Evolutionary conservation across 2,113 vertebrate species (phyloP).

Genomic region (Carassius auratus): DNA sequence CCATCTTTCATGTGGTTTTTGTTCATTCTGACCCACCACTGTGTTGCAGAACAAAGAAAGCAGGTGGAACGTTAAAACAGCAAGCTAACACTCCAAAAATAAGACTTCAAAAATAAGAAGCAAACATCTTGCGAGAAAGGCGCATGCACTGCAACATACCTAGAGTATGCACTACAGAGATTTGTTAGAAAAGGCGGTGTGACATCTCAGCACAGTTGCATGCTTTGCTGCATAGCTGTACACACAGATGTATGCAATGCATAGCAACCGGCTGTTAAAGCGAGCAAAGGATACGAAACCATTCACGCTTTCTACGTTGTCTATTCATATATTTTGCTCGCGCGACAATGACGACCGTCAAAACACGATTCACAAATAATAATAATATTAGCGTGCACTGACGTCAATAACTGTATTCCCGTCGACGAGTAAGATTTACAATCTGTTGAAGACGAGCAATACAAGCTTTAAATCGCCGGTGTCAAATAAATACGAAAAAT

Average conservation of each 20-base stretch:
- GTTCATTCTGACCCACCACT: slow-evolving; percentile 60
- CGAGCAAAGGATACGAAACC: slow-evolving; percentile 11
- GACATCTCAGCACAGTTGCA: slow-evolving; percentile 23
- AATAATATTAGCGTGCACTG: neutral
- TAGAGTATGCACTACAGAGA: neutral
- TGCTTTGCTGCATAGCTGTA: slow-evolving; percentile 6
- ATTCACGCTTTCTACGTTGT: slow-evolving; percentile 11
- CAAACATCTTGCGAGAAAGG: neutral
- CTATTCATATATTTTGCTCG: neutral
- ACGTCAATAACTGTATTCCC: slow-evolving; percentile 1
- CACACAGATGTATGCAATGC: neutral
- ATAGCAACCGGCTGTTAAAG: slow-evolving; percentile 19
- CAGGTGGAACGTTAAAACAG: neutral
- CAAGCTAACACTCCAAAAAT: neutral
- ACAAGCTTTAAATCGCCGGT: neutral
- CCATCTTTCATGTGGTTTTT: slow-evolving; percentile 80
- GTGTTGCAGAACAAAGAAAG: slow-evolving; percentile 54
- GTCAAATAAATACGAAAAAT: neutral
- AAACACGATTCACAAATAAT: slow-evolving; percentile 15
- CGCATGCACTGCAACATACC: neutral
- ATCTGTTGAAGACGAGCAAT: neutral
- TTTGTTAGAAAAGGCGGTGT: slow-evolving; percentile 12
- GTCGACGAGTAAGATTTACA: neutral
- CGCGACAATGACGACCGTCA: neutral
- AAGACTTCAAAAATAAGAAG: neutral